Base-by-base conservation (phyloP, 2,888 invertebrate genomes). In the Clepsis dumicolana region DNA sequence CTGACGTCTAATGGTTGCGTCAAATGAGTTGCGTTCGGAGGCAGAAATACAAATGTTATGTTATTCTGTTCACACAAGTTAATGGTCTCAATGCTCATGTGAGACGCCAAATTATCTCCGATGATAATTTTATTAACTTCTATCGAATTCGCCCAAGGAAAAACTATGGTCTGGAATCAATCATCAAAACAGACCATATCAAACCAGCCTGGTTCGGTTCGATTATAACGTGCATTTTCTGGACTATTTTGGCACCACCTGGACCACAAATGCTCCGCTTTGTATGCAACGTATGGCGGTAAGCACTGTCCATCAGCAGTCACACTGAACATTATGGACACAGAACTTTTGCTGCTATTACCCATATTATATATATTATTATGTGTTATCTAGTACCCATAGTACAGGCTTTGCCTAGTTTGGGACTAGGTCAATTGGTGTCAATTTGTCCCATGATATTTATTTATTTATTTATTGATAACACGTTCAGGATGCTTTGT, bases 1-100 rank as follows among this genome's bases (percentile, higher is more conserved):
- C 27, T 27, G 27, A 60, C 60, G 48, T 50, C 48, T 35, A 56
- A 29, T 18, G 57, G 64, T 48, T 48, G 57, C 18, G 56, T 57
- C 24, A 64, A 44, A 29, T 64, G 64, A 7, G 64, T 57, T 12
- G 57, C 38, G 48, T 64, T 64, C 24, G 24, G 32, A 4, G 64
- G 57, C 29, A 64, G 35, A 64, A 57, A 64, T 8, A 57, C 57
- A 35, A 62, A 52, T 52, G 32, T 53, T 38, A 53, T 63, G 38
- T 63, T 53, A 12, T 63, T 53, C 25, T 25, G 14, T 63, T 54
- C 35, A 35, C 56, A 56, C 12, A 35, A 12, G 21, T 35, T 12
- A 16, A 56, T 56, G 16, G 32, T 32, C 16, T 56, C 54, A 18
- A 56, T 32, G 32, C 27, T 56, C 14, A 56, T 18, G 32, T 56